A percentile compares a stretch with the other conserved stretches of the same genome.
Evolutionary conservation across 2,113 vertebrate genomes (phyloP).

Genomic region (Budorcas taxicolor): DNA sequence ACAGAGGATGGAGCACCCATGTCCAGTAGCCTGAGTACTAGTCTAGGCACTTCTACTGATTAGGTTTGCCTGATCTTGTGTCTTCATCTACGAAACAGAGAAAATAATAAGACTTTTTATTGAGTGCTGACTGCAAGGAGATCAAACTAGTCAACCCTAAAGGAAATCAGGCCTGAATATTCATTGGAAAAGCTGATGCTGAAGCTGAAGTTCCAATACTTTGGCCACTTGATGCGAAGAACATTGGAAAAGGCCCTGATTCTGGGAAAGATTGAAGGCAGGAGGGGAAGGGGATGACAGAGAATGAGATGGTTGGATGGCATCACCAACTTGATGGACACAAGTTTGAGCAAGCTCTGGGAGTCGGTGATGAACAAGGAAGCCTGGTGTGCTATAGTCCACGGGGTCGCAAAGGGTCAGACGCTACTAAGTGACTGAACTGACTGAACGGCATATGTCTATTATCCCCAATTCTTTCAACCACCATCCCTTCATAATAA

Average conservation of each 20-base stretch:
- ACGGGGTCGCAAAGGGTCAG: not conserved
- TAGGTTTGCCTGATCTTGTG: not conserved
- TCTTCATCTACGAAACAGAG: not conserved
- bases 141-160: not conserved
- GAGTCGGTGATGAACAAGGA: not conserved
- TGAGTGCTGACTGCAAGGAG: not conserved
- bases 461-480: not conserved
- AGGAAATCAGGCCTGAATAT: not conserved
- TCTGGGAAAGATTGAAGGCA: not conserved
- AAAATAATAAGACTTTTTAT: not conserved
- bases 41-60: too few relatives aligned
- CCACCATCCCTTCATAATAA: not conserved
- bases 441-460: rapidly evolving
- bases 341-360: not conserved
- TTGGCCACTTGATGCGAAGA: not conserved
- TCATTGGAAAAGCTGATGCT: not conserved
- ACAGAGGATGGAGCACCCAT: not conserved
- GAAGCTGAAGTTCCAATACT: not conserved
- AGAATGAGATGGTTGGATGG: not conserved
- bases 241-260: not conserved
- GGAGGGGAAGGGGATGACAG: not conserved
- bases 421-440: not conserved
- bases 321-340: not conserved
- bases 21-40: not conserved
- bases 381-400: not conserved